A percentile compares a stretch with the other conserved stretches of the same genome.
These are phyloP conservation scores for Notothenia rossii DNA, from an alignment of 2,113 vertebrate genomes.

Conservation along the genomic window DNA sequence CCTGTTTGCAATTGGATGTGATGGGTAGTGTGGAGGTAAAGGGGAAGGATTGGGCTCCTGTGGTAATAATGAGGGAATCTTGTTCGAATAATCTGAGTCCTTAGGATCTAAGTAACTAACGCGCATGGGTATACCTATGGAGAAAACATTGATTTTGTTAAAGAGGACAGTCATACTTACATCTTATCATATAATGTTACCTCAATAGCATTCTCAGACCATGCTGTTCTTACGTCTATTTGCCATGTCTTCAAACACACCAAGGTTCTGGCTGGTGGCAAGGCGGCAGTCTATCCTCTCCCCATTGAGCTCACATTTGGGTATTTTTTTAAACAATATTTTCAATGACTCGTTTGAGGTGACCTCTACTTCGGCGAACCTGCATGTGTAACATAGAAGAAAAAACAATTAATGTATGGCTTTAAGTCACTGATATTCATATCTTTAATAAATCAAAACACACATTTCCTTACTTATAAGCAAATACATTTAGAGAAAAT, in stretches of 20 bases:
- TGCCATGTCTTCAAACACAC: slow-evolving; percentile 90
- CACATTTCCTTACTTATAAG: background rate
- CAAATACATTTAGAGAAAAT: background rate
- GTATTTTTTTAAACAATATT: slow-evolving; percentile 90
- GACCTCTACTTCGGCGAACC: slow-evolving; percentile 92
- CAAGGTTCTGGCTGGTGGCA: slow-evolving; percentile 91
- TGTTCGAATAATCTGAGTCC: slow-evolving; percentile 71
- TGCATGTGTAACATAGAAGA: slow-evolving; percentile 59
- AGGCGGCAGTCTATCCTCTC: slow-evolving; percentile 91
- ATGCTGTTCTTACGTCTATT: slow-evolving; percentile 90
- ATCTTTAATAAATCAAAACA: background rate
- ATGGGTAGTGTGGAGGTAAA: slow-evolving; percentile 55
- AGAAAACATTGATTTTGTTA: slow-evolving; percentile 20
- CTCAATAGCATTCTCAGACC: background rate
- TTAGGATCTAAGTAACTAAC: slow-evolving; percentile 83
- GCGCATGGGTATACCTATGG: slow-evolving; percentile 88
- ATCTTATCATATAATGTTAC: background rate
- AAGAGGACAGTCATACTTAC: background rate
- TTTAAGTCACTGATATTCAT: background rate
- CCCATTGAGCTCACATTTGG: slow-evolving; percentile 90
- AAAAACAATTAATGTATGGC: background rate
- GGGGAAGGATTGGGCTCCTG: slow-evolving; percentile 52
- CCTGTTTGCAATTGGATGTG: slow-evolving; percentile 50
- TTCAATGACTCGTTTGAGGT: slow-evolving; percentile 91
- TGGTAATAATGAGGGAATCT: slow-evolving; percentile 71